Evolutionary conservation across 2,113 vertebrate species (phyloP).

Genomic region (Mugil cephalus): DNA sequence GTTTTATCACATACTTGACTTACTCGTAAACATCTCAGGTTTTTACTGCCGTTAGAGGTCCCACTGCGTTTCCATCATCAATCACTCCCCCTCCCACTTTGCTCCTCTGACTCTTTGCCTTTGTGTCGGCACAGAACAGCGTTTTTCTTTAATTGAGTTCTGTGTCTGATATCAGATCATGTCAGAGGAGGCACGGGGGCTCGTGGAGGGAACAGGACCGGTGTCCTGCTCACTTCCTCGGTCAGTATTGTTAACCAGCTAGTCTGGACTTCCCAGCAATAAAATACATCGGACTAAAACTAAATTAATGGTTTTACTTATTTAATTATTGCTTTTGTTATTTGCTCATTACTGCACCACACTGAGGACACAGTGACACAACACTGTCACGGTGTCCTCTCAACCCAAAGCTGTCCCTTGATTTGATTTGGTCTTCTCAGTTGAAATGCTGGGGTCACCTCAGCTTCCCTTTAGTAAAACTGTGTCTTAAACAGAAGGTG

Average conservation of each 20-base stretch:
- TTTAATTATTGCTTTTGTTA: too few species aligned
- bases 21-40: conserved; percentile 40
- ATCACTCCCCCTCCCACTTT: conserved; percentile 28
- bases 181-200: conserved; percentile 1
- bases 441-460: conserved; percentile 57
- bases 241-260: background rate
- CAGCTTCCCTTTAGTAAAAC: conserved; percentile 9
- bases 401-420: conserved; percentile 54
- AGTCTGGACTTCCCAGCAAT: background rate
- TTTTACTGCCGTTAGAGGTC: conserved; percentile 13
- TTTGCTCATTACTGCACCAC: conserved; percentile 10
- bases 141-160: conserved; percentile 68
- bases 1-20: conserved; percentile 30
- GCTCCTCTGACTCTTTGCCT: conserved; percentile 11
- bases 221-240: background rate
- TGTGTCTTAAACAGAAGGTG: background rate
- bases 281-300: too few species aligned
- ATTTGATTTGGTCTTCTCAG: conserved; percentile 63
- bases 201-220: background rate
- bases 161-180: conserved; percentile 61
- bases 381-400: conserved; percentile 46
- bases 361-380: too few species aligned
- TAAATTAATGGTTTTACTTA: too few species aligned
- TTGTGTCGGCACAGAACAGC: conserved; percentile 46
- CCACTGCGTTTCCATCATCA: conserved; percentile 33